Percentiles rank a stretch among this genome's conserved stretches.
phyloP scores from a whole-genome alignment of 1,140 invertebrate species.

The Habropoda laboriosa region DNA sequence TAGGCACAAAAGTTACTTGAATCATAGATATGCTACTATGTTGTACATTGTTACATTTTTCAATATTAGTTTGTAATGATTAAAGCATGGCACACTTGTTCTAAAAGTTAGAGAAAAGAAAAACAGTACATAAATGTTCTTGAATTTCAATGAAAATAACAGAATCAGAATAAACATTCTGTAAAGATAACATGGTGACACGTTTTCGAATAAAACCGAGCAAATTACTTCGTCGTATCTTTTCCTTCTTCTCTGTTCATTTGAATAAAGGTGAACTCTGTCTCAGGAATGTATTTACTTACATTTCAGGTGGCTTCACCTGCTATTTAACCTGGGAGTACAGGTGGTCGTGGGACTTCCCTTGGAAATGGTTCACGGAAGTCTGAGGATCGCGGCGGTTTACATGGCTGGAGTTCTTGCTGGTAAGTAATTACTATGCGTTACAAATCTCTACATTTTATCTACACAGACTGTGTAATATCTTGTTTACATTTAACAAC shows the following conservation, averaged over 20 bases:
- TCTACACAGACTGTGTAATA: not conserved
- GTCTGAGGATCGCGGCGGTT: slow-evolving; percentile 92
- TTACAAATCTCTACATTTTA: slow-evolving; percentile 29
- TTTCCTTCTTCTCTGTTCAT: not conserved
- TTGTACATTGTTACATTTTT: no score
- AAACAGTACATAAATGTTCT: no score
- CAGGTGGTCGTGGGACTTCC: slow-evolving; percentile 95
- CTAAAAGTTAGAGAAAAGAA: no score
- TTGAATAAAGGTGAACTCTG: not conserved
- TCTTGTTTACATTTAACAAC: not conserved
- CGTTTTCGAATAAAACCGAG: no score
- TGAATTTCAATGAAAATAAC: no score
- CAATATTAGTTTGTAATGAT: no score
- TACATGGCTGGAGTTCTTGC: slow-evolving; percentile 97
- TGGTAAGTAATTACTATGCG: slow-evolving; percentile 80
- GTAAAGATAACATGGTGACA: no score
- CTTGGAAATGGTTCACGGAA: slow-evolving; percentile 98
- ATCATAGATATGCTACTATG: no score
- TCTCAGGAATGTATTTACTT: slow-evolving; percentile 17
- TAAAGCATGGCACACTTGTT: no score
- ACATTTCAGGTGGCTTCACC: slow-evolving; percentile 93
- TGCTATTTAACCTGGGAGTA: slow-evolving; percentile 96
- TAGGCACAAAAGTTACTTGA: no score
- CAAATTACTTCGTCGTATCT: no score
- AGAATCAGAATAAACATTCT: no score